A percentile compares a stretch with the other conserved stretches of the same genome.
These are phyloP conservation scores for Alouatta palliata DNA, from an alignment of 2,113 vertebrate species.

Conservation along the genomic window DNA sequence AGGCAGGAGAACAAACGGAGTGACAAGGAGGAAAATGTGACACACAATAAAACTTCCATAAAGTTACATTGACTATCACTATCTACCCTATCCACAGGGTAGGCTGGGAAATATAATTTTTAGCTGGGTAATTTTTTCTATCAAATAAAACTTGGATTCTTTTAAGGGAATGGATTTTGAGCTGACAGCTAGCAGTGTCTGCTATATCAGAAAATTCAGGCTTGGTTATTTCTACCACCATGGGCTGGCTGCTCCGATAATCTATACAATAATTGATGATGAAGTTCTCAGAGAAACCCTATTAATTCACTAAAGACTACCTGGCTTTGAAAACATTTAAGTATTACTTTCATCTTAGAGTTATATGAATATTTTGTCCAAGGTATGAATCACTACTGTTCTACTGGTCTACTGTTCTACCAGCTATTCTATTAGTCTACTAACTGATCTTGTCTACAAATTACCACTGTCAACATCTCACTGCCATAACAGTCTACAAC, in stretches of 20 bases:
- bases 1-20: not conserved
- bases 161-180: not conserved
- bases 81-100: not conserved
- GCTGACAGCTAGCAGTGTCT: not conserved
- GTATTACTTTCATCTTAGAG: not conserved
- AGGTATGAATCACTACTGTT: not conserved
- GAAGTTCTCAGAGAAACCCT: not conserved
- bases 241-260: not conserved
- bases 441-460: not conserved
- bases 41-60: not conserved
- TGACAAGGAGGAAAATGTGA: not conserved
- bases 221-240: not conserved
- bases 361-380: not conserved
- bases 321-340: not conserved
- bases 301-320: not conserved
- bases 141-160: not conserved
- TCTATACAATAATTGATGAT: not conserved
- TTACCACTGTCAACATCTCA: not conserved
- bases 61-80: not conserved
- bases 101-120: not conserved
- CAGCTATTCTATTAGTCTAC: not conserved
- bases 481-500: not conserved
- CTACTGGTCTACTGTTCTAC: not conserved
- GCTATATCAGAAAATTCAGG: not conserved
- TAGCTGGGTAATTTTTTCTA: not conserved